phyloP scores from a whole-genome alignment of 2,888 invertebrate species.

The Thera obeliscata region DNA sequence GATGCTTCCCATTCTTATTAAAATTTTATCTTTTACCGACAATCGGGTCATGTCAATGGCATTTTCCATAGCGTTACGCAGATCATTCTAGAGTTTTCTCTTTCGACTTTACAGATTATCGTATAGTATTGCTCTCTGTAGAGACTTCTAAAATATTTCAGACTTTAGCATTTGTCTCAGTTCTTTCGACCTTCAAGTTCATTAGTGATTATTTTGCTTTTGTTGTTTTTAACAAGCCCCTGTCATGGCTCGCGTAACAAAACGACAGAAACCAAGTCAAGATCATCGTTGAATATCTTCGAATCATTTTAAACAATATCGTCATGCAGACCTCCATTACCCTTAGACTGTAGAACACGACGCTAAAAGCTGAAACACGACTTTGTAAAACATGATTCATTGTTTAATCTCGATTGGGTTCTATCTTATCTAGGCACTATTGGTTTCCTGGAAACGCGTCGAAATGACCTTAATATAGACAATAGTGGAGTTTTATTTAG shows the following conservation, averaged over 20 bases:
- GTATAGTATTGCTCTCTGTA: not conserved
- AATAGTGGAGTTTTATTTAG: not conserved
- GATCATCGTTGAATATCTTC: conserved; percentile 4
- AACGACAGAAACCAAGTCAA: conserved; percentile 9
- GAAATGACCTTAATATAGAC: conserved; percentile 13
- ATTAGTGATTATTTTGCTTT: not conserved
- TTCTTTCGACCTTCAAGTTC: conserved; percentile 8
- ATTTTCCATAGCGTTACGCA: not conserved
- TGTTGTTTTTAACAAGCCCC: conserved; percentile 7
- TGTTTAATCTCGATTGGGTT: conserved; percentile 26
- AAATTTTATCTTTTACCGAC: not conserved
- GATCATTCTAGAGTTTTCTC: not conserved
- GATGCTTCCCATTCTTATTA: not conserved
- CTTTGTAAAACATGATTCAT: conserved; percentile 22
- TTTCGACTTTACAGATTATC: not conserved
- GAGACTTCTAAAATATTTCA: not conserved
- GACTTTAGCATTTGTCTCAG: not conserved
- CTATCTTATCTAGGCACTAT: conserved; percentile 29
- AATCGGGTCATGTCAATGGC: not conserved
- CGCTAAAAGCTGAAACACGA: conserved; percentile 5
- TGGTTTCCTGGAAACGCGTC: conserved; percentile 27
- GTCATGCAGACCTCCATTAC: not conserved
- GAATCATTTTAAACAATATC: not conserved
- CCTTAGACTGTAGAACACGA: not conserved
- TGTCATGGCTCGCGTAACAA: conserved; percentile 2